These are phyloP conservation scores for Tromatobia lineatoria DNA, from an alignment of 2,888 invertebrate species.

Conservation along the genomic window DNA sequence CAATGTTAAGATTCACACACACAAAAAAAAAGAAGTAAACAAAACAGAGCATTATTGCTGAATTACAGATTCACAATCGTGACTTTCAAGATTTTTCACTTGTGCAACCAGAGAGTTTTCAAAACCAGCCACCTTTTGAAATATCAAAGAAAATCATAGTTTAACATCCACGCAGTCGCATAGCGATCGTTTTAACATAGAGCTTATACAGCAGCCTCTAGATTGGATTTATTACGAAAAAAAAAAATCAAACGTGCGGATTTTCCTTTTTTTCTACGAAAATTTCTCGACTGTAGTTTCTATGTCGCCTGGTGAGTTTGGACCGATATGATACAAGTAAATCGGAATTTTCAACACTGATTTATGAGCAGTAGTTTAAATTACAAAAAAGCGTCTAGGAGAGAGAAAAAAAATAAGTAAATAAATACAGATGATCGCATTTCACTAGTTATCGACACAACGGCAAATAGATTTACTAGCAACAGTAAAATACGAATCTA, in stretches of 20 bases:
- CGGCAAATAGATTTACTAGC: conserved; percentile 62
- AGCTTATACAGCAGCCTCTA: conserved; percentile 71
- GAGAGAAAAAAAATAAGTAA: conserved; percentile 47
- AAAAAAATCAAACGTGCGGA: conserved; percentile 54
- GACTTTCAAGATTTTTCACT: conserved; percentile 36
- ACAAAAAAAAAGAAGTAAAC: conserved; percentile 45
- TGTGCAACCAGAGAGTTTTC: conserved; percentile 41
- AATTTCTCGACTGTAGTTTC: conserved; percentile 17
- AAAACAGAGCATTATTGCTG: conserved; percentile 30
- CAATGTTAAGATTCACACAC: conserved; percentile 72
- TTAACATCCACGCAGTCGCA: conserved; percentile 68
- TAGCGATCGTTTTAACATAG: conserved; percentile 44
- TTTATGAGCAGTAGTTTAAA: conserved; percentile 32
- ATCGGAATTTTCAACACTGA: conserved; percentile 36
- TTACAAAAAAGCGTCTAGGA: conserved; percentile 70
- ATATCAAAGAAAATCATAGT: conserved; percentile 27
- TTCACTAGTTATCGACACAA: conserved; percentile 60
- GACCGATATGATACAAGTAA: conserved; percentile 12
- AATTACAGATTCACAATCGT: conserved; percentile 11
- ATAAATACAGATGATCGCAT: conserved; percentile 51
- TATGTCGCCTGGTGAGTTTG: conserved; percentile 39
- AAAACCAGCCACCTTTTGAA: conserved; percentile 62
- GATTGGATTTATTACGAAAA: conserved; percentile 27
- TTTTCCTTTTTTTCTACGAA: conserved; percentile 29
- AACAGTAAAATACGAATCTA: conserved; percentile 71